Conservation (phyloP, 2,888 invertebrate genomes). For the Agrochola circellaris region DNA sequence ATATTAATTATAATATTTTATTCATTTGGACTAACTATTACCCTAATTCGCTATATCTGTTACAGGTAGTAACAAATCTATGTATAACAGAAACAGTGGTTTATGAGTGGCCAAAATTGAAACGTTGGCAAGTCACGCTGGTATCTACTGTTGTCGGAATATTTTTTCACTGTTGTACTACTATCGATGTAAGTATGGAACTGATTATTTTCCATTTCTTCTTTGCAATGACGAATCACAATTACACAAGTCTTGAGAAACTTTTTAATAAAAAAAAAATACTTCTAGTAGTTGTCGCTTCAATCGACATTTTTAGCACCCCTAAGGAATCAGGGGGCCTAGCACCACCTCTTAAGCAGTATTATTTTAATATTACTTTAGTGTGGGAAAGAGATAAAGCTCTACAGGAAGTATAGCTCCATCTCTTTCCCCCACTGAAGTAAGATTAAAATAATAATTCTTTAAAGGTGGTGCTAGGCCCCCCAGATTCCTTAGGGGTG, state of each 20-base stretch:
- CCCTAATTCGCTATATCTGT: constrained; percentile 13
- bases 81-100: constrained; percentile 74
- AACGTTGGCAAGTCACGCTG: constrained; percentile 58
- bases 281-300: background rate
- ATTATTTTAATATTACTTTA: too few relatives aligned
- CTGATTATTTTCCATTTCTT: constrained; percentile 26
- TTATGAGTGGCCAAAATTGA: constrained; percentile 62
- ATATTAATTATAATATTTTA: too few relatives aligned
- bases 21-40: too few relatives aligned
- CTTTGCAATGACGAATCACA: background rate
- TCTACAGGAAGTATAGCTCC: too few relatives aligned
- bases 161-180: constrained; percentile 22
- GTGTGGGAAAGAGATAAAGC: too few relatives aligned
- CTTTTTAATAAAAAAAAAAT: too few relatives aligned
- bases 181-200: constrained; percentile 39
- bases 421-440: too few relatives aligned
- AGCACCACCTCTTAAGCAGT: too few relatives aligned
- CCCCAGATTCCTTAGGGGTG: background rate
- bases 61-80: constrained; percentile 73
- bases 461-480: too few relatives aligned
- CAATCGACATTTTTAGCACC: background rate
- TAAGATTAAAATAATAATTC: too few relatives aligned
- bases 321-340: too few relatives aligned
- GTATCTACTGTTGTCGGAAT: constrained; percentile 10
- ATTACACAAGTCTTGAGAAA: too few relatives aligned